Evolutionary conservation across 2,888 invertebrate species (phyloP), one percentile per base, ranked within the genome.

Genomic region (Acleris literana): DNA sequence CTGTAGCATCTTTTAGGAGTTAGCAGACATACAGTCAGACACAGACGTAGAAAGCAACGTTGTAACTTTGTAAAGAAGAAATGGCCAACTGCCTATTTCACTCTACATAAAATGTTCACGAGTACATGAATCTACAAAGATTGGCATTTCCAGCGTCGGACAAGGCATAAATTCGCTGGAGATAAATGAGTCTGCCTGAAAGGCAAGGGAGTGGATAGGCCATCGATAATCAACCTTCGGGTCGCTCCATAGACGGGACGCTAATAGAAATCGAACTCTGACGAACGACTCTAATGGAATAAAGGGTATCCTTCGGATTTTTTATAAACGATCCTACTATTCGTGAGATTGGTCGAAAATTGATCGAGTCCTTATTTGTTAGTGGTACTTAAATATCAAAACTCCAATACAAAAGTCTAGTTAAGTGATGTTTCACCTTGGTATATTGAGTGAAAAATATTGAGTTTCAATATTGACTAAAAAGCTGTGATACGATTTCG

Each of bases 171-270:
- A 75, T 73, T 70, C 70, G 63, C 66, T 66, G 69, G 72, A 76
- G 77, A 82, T 78, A 80, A 83, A 83, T 81, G 78, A 76, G 73
- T 74, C 72, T 79, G 81, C 76, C 74, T 70, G 71, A 70, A 72
- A 71, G 73, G 48, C 46, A 58, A 76, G 72, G 53, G 72, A 74
- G 69, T 71, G 70, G 70, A 59, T 69, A 63, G 68, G 69, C 69
- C 70, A 70, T 75, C 71, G 72, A 74, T 78, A 79, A 79, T 78
- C 72, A 75, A 63, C 74, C 72, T 70, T 74, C 72, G 69, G 70
- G 63, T 49, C 20, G 17, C 51, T 33, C 33, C 46, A 54, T 68
- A 68, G 57, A 66, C 49, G 63, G 63, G 58, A 53, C 65, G 68
- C 68, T 72, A 75, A 76, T 76, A 74, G 74, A 77, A 76, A 76